Percentiles rank a stretch among this genome's conserved stretches.
Evolutionary conservation across 2,888 invertebrate genomes (phyloP).

Genomic region (Polymixis flavicincta): DNA sequence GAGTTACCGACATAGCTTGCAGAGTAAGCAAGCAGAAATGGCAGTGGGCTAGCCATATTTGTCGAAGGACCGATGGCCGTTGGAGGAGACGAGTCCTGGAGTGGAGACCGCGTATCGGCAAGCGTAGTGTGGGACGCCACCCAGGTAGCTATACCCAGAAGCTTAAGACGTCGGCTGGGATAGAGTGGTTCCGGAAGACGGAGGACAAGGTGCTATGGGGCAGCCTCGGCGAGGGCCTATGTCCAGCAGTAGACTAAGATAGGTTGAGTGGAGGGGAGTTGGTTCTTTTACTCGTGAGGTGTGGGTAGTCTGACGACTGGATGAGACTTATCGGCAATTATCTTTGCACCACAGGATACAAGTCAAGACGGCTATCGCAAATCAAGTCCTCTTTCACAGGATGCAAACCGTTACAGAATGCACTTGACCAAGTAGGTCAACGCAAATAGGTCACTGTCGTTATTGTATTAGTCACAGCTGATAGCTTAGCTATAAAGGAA

Average conservation of each 20-base stretch:
- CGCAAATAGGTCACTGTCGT: slow-evolving; percentile 38
- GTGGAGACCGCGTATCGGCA: neutral
- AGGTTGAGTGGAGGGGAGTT: neutral
- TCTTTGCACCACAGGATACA: too few relatives aligned
- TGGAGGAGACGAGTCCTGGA: neutral
- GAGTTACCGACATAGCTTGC: neutral
- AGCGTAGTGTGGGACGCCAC: neutral
- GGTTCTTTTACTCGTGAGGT: neutral
- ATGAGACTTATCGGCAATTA: neutral
- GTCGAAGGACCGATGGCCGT: neutral
- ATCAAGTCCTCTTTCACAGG: slow-evolving; percentile 34
- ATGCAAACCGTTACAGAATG: slow-evolving; percentile 3
- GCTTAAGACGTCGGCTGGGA: neutral
- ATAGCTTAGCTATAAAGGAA: slow-evolving; percentile 38
- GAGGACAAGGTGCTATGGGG: neutral
- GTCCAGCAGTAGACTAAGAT: neutral
- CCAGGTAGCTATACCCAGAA: neutral
- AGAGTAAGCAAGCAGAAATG: neutral
- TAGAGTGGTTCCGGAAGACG: neutral
- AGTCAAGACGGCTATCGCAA: slow-evolving; percentile 27
- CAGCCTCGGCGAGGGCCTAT: neutral
- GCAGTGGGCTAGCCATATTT: neutral
- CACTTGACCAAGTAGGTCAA: slow-evolving; percentile 28
- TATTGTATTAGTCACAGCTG: slow-evolving; percentile 35
- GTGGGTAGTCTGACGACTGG: neutral